Evolutionary conservation across 2,888 invertebrate genomes (phyloP), one percentile per base, ranked within the genome.

Genomic region (Emesis castigata): DNA sequence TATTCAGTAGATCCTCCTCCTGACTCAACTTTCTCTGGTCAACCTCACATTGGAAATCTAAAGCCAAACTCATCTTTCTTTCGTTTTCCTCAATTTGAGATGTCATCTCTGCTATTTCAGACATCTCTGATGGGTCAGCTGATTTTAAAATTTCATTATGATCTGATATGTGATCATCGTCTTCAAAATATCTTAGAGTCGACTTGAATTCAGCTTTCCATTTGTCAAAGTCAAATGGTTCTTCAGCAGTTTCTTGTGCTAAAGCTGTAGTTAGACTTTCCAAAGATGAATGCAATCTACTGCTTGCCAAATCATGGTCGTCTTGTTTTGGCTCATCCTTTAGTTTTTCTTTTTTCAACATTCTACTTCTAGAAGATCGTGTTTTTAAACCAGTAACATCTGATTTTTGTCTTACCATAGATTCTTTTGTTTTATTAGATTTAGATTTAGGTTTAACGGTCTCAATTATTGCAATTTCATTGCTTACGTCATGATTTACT

Each of bases 21-120:
- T 98, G 98, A 3, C 97, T 97, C 26, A 98, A 89, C 88, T 98
- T 97, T 81, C 97, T 96, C 79, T 97, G 97, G 90, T 98, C 98
- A 44, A 97, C 98, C 83, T 98, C 98, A 0, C 96, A 96, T 86
- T 96, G 96, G 86, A 96, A 96, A 88, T 97, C 97, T 39, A 97
- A 91, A 7, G 96, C 96, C 88, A 97, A 96, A 80, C 96, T 95
- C n/a, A 95, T 94, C 86, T 96, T 96, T 80, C 94, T 94, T 79
- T 96, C 95, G 73, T 96, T 96, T 82, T 96, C 95, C 79, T 96
- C 95, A 11, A 96, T 94, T 84, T 95, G 93, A 69, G 95, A 93
- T 80, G 95, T 96, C 96, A 94, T 94, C 83, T 94, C 93, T 0
- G 95, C 95, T 77, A 95, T 95, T 77, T 95, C 95, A 0, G 94